A percentile compares a stretch with the other conserved stretches of the same genome.
phyloP scores from a whole-genome alignment of 2,797 vertebrate species.

The Paedocypris micromegethes region DNA sequence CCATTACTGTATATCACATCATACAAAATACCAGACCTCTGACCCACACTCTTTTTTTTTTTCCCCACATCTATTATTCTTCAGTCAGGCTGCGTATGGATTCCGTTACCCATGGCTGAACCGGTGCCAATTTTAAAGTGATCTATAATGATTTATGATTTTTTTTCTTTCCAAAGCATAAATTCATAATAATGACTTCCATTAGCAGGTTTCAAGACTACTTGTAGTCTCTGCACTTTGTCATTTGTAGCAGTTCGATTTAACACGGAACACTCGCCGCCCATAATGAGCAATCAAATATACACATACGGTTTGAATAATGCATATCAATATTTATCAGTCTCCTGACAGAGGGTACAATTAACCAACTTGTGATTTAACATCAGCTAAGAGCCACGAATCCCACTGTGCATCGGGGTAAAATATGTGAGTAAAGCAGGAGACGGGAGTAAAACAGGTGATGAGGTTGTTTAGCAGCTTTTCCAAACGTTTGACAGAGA shows the following conservation, averaged over 20 bases:
- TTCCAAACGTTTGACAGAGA: conserved; percentile 35
- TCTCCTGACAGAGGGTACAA: conserved; percentile 56
- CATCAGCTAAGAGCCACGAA: conserved; percentile 52
- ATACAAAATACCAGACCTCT: conserved; percentile 20
- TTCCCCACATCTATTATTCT: conserved; percentile 7
- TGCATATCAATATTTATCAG: conserved; percentile 67
- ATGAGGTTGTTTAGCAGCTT: conserved; percentile 47
- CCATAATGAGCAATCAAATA: conserved; percentile 57
- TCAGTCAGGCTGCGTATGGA: conserved; percentile 30
- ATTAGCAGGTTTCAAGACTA: conserved; percentile 50
- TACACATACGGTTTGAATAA: conserved; percentile 59
- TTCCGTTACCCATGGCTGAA: conserved; percentile 27
- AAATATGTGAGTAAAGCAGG: conserved; percentile 15
- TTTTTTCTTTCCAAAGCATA: conserved; percentile 36
- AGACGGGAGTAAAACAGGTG: conserved; percentile 49
- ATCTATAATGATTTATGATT: conserved; percentile 47
- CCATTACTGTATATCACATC: conserved; percentile 6
- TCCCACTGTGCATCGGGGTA: conserved; percentile 23
- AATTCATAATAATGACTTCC: conserved; percentile 54
- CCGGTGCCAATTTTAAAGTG: conserved; percentile 46
- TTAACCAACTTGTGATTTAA: conserved; percentile 63
- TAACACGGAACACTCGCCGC: conserved; percentile 41
- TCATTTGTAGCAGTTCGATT: conserved; percentile 50
- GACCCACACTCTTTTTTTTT: conserved; percentile 22
- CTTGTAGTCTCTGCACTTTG: conserved; percentile 43